Evolutionary conservation across 1,140 invertebrate genomes (phyloP), one percentile per base, ranked within the genome.

Genomic region (Drosophila eugracilis): DNA sequence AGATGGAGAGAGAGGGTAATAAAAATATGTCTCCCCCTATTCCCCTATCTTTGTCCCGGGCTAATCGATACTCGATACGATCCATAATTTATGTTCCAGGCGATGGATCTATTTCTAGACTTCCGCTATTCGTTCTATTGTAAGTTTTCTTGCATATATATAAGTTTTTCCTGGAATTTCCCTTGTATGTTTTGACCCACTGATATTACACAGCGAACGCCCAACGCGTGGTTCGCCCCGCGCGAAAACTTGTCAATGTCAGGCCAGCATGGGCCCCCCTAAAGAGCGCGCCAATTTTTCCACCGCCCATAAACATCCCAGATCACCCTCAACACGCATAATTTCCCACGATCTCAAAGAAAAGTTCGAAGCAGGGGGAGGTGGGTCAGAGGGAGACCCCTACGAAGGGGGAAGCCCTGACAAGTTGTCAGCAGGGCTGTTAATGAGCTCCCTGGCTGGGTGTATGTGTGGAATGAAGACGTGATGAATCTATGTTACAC

Each of bases 401-500:
- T 59, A 57, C 45, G 15, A 34, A 34, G 39, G 54, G 30, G 41
- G 22, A 22, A 47, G 17, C 48, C 19, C 55, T 21, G 59, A 52
- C 75, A 75, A 85, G 41, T 71, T 85, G 79, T 85, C 79, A 79
- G 63, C 75, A 48, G 52, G 37, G 34, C 26, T 85, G 71, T 71
- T 79, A 84, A 84, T 85, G 71, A 79, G 65, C 71, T 52, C n/a
- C n/a, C n/a, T n/a, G n/a, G n/a, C n/a, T n/a, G n/a, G n/a, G n/a
- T n/a, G 54, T 45, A 19, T 60, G 60, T 24, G 36, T 67, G 26
- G 37, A 19, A n/a, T 12, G 59, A 21, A 6, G 36, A 21, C 22
- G 32, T 42, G 45, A 32, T 66, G 44, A 12, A 41, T 52, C 44
- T 52, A n/a, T n/a, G n/a, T n/a, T n/a, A 7, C 63, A 21, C 34